Conservation (phyloP, 2,113 vertebrate genomes). For the Lamprologus tigripictilis region DNA sequence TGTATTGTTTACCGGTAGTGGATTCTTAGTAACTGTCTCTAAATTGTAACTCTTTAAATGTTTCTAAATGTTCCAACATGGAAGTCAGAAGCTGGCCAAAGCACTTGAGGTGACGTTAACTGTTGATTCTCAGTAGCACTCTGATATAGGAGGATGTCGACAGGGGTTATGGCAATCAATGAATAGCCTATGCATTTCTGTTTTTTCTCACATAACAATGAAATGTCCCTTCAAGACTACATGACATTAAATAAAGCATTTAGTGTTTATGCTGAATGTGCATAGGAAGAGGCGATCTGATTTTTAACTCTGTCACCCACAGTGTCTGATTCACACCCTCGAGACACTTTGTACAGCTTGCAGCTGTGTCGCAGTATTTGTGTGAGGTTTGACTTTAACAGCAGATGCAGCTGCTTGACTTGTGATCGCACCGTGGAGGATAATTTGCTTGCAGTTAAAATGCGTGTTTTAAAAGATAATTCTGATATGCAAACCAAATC, state of each 20-base stretch:
- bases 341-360: neutral
- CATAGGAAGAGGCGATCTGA: neutral
- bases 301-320: slow-evolving; percentile 12
- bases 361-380: neutral
- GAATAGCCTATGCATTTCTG: slow-evolving; percentile 49
- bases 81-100: slow-evolving; percentile 54
- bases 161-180: slow-evolving; percentile 48
- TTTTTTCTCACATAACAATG: neutral
- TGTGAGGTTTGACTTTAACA: neutral
- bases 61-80: slow-evolving; percentile 23
- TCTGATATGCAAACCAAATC: slow-evolving; percentile 58
- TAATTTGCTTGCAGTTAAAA: neutral
- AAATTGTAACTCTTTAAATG: slow-evolving; percentile 54
- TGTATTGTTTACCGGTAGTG: slow-evolving; percentile 95
- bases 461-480: neutral
- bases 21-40: slow-evolving; percentile 70
- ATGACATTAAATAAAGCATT: slow-evolving; percentile 18
- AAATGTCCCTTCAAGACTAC: slow-evolving; percentile 9
- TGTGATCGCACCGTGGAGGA: neutral
- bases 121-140: slow-evolving; percentile 54
- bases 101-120: slow-evolving; percentile 38
- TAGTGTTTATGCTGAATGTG: slow-evolving; percentile 29
- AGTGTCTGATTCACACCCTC: neutral
- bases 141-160: neutral
- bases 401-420: neutral